Evolutionary conservation across 2,888 invertebrate genomes (phyloP).

Genomic region (Acronicta alni): DNA sequence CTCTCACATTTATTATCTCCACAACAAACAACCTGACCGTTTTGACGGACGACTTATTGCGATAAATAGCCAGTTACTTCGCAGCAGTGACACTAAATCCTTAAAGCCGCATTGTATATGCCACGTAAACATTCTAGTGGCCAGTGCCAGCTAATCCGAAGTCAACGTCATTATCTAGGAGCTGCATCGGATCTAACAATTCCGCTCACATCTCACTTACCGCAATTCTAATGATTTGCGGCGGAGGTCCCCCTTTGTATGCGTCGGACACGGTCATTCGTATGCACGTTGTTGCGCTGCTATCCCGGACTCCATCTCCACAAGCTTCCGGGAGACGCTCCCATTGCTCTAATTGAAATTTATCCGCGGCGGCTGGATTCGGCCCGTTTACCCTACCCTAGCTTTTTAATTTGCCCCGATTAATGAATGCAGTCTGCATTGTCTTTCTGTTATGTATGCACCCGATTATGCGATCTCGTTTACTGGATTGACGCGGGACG

Average conservation of each 20-base stretch:
- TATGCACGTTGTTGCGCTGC: constrained; percentile 74
- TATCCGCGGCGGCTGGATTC: constrained; percentile 64
- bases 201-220: constrained; percentile 86
- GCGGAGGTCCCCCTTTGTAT: constrained; percentile 85
- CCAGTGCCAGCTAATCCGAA: constrained; percentile 75
- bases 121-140: constrained; percentile 64
- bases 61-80: constrained; percentile 32
- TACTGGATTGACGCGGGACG: constrained; percentile 83
- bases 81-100: constrained; percentile 54
- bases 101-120: constrained; percentile 46
- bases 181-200: constrained; percentile 77
- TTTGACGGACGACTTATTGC: constrained; percentile 34
- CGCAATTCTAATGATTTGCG: constrained; percentile 87
- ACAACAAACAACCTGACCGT: constrained; percentile 49
- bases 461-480: constrained; percentile 84
- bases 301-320: constrained; percentile 75
- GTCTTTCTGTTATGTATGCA: constrained; percentile 79
- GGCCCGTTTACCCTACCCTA: constrained; percentile 70
- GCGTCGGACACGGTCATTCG: constrained; percentile 73
- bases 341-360: constrained; percentile 87
- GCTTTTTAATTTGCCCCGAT: constrained; percentile 67
- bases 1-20: constrained; percentile 55
- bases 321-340: constrained; percentile 81
- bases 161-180: constrained; percentile 77
- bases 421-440: constrained; percentile 73